Evolutionary conservation across 1,140 invertebrate species (phyloP).

Genomic region (Tribolium madens): DNA sequence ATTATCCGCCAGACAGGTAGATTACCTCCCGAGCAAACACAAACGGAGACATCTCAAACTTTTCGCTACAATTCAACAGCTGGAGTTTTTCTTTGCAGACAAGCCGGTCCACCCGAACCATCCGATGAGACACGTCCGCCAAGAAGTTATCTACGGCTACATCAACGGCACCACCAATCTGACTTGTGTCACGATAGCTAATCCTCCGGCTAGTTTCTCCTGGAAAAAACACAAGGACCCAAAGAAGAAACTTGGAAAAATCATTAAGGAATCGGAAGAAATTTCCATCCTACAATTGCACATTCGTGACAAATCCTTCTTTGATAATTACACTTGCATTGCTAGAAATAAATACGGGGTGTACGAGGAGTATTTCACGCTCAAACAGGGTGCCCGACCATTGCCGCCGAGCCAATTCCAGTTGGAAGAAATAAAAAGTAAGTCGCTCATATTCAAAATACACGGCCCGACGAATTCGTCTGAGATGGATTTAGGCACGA

Average conservation of each 20-base stretch:
- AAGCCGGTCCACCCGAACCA: conserved; percentile 12
- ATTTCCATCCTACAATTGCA: conserved; percentile 59
- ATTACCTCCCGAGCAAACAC: neutral
- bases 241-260: conserved; percentile 56
- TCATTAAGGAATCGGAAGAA: conserved; percentile 37
- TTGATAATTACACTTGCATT: conserved; percentile 70
- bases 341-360: conserved; percentile 69
- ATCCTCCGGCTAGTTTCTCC: conserved; percentile 70
- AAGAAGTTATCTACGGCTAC: conserved; percentile 21
- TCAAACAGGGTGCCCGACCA: conserved; percentile 69
- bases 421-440: conserved; percentile 64
- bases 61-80: neutral
- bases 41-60: neutral
- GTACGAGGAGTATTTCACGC: conserved; percentile 66
- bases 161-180: conserved; percentile 64
- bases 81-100: neutral
- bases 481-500: conserved; percentile 48
- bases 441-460: conserved; percentile 65
- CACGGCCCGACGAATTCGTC: conserved; percentile 47
- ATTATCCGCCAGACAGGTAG: neutral
- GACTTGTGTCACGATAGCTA: conserved; percentile 70
- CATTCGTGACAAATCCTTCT: conserved; percentile 67
- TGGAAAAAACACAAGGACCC: conserved; percentile 66
- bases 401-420: conserved; percentile 64
- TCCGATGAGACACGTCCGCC: neutral